A percentile compares a stretch with the other conserved stretches of the same genome.
Conservation (phyloP, 2,888 invertebrate genomes). For the Drosophila subquinaria region DNA sequence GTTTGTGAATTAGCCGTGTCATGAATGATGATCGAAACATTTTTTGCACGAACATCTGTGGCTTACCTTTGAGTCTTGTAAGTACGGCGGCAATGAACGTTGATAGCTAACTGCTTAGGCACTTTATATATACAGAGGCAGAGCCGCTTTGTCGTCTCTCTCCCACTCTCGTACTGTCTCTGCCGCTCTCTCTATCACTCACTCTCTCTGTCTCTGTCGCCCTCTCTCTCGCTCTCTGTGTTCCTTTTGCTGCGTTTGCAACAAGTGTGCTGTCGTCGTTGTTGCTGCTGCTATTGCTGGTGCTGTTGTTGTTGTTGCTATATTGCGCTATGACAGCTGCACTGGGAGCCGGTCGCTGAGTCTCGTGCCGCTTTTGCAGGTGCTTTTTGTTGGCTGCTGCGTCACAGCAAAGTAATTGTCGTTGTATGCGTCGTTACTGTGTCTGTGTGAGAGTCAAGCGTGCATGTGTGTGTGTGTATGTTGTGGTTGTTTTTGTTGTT, state of each 20-base stretch:
- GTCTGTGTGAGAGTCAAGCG: slow-evolving; percentile 25
- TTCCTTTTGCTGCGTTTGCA: slow-evolving; percentile 62
- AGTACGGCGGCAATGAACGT: slow-evolving; percentile 64
- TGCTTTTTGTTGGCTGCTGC: slow-evolving; percentile 52
- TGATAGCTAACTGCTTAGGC: slow-evolving; percentile 65
- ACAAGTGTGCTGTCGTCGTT: slow-evolving; percentile 59
- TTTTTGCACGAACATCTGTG: slow-evolving; percentile 41
- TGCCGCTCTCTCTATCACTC: slow-evolving; percentile 11
- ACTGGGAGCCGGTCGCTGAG: slow-evolving; percentile 60
- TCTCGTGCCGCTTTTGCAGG: slow-evolving; percentile 66
- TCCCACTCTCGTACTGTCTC: slow-evolving; percentile 19
- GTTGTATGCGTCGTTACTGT: slow-evolving; percentile 26
- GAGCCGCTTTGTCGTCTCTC: slow-evolving; percentile 25
- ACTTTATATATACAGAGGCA: slow-evolving; percentile 51
- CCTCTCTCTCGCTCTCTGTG: slow-evolving; percentile 20
- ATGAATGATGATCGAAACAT: slow-evolving; percentile 57
- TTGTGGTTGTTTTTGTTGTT: slow-evolving; percentile 39
- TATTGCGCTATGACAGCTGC: slow-evolving; percentile 53
- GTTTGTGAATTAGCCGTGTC: slow-evolving; percentile 45
- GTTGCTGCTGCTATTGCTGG: slow-evolving; percentile 20
- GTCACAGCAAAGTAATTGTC: slow-evolving; percentile 30
- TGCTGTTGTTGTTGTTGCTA: slow-evolving; percentile 25
- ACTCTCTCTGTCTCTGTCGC: slow-evolving; percentile 16
- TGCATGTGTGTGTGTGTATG: slow-evolving; percentile 28
- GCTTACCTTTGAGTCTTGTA: slow-evolving; percentile 72